Percentiles rank a stretch among this genome's conserved stretches.
Conservation (phyloP, 2,888 invertebrate genomes). For the Adineta ricciae region DNA sequence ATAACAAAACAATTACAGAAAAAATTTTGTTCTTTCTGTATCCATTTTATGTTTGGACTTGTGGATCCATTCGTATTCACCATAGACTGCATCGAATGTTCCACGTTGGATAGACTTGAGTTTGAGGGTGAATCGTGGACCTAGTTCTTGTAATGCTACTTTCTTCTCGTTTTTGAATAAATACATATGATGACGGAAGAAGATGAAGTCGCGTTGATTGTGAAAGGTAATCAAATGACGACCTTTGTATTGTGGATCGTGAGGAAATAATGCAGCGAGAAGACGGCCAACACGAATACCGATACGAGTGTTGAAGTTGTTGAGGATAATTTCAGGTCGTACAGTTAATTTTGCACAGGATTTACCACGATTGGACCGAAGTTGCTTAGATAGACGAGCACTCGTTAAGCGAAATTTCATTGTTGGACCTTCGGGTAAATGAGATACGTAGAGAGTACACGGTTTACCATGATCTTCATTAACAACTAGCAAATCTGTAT, state of each 20-base stretch:
- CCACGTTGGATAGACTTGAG: constrained; percentile 85
- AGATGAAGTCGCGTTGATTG: constrained; percentile 95
- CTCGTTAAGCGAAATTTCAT: constrained; percentile 87
- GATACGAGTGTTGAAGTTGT: constrained; percentile 85
- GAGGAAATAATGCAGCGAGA: constrained; percentile 82
- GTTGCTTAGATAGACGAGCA: constrained; percentile 59
- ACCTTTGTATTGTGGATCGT: constrained; percentile 85
- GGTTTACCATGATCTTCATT: constrained; percentile 68
- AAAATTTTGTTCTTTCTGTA: constrained; percentile 5
- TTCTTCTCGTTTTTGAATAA: constrained; percentile 53
- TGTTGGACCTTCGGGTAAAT: constrained; percentile 90
- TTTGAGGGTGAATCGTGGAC: constrained; percentile 87
- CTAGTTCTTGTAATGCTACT: constrained; percentile 76
- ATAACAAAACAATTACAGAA: neutral
- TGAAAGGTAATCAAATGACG: constrained; percentile 89
- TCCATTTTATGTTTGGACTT: constrained; percentile 41
- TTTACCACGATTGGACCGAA: constrained; percentile 1
- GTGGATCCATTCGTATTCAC: constrained; percentile 86
- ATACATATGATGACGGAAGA: constrained; percentile 88
- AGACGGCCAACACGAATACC: constrained; percentile 81
- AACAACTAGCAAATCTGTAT: constrained; percentile 65
- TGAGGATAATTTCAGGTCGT: constrained; percentile 84
- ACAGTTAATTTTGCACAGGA: constrained; percentile 67
- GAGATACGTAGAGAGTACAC: constrained; percentile 81
- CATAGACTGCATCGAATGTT: constrained; percentile 87